Evolutionary conservation across 1,140 invertebrate species (phyloP).

Genomic region (Kradibia gibbosae): DNA sequence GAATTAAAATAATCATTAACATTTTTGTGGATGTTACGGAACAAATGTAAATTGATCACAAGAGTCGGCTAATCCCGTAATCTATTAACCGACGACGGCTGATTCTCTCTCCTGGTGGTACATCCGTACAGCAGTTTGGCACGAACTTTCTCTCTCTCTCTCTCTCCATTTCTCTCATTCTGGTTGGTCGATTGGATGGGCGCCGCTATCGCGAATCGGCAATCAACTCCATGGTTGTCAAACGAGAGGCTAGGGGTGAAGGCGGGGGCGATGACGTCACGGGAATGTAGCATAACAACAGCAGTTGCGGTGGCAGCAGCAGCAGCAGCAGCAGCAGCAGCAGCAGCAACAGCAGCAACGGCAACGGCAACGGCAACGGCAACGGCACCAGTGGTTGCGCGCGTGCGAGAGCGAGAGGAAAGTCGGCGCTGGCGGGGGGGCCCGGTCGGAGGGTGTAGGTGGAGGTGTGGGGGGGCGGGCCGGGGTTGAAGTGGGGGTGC

Average conservation of each 20-base stretch:
- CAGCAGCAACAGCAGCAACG: neutral
- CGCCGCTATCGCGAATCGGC: conserved; percentile 29
- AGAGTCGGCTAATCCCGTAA: neutral
- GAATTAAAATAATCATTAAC: too few species aligned
- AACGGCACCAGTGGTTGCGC: neutral
- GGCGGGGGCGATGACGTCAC: conserved; percentile 37
- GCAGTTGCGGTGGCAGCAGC: conserved; percentile 32
- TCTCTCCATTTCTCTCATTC: neutral
- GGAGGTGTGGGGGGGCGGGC: too few species aligned
- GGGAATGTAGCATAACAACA: conserved; percentile 16
- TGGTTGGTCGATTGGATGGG: conserved; percentile 6
- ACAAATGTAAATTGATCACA: neutral
- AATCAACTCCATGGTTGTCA: neutral
- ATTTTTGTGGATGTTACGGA: too few species aligned
- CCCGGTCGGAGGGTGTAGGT: too few species aligned
- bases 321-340: conserved; percentile 8
- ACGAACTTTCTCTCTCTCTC: conserved; percentile 14
- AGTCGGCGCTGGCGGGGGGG: too few species aligned
- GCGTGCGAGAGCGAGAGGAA: neutral
- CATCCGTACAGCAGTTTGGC: neutral
- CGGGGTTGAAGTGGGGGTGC: too few species aligned
- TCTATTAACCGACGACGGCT: neutral
- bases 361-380: conserved; percentile 13
- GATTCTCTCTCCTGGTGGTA: neutral
- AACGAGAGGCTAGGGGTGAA: neutral